phyloP scores from a whole-genome alignment of 1,140 invertebrate species.

The Leptinotarsa defecta region DNA sequence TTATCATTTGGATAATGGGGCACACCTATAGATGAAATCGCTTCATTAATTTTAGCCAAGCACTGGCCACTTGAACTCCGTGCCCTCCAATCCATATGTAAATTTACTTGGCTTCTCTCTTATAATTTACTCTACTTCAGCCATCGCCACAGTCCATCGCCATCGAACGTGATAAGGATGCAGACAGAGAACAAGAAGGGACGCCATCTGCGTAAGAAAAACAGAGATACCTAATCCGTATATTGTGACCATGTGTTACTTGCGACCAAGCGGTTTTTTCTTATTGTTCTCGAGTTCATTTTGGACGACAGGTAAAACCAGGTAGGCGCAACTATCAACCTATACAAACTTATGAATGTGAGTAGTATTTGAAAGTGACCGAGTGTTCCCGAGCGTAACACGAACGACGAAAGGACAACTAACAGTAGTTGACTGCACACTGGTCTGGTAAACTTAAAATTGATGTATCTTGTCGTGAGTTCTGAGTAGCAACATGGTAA shows the following conservation, averaged over 20 bases:
- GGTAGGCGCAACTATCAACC: constrained; percentile 24
- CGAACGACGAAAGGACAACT: constrained; percentile 23
- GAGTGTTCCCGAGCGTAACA: constrained; percentile 13
- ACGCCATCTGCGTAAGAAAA: constrained; percentile 2
- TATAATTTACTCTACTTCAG: background rate
- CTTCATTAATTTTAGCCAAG: background rate
- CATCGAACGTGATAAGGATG: constrained; percentile 1
- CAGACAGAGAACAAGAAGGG: constrained; percentile 2
- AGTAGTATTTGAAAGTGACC: constrained; percentile 15
- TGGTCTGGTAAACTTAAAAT: constrained; percentile 20
- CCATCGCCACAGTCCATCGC: background rate
- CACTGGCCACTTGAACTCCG: background rate
- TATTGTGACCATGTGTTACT: constrained; percentile 12
- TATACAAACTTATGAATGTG: constrained; percentile 23
- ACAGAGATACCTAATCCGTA: background rate
- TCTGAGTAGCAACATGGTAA: constrained; percentile 17
- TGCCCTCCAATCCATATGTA: constrained; percentile 2
- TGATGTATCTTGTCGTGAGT: constrained; percentile 16
- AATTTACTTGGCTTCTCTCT: background rate
- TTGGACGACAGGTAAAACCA: constrained; percentile 23
- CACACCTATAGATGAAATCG: background rate
- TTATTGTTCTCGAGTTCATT: constrained; percentile 16
- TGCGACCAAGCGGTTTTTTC: constrained; percentile 13
- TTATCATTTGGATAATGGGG: background rate
- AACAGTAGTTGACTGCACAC: constrained; percentile 25